phyloP scores from a whole-genome alignment of 2,797 vertebrate species.

The Myiothlypis coronata region DNA sequence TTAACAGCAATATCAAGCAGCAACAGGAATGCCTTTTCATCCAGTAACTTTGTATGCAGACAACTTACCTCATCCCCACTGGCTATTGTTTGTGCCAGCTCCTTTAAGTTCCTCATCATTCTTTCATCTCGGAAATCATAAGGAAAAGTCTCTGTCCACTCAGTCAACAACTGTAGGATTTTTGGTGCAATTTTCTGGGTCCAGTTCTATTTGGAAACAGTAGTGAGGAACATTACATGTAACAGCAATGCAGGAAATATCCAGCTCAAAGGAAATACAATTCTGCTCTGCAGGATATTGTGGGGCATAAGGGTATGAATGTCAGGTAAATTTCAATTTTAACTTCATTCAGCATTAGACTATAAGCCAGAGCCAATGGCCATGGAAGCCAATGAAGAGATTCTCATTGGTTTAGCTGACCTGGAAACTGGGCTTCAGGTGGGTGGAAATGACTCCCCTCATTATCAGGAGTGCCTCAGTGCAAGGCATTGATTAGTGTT shows the following conservation, averaged over 20 bases:
- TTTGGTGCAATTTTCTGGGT: slow-evolving; percentile 87
- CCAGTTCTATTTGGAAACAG: slow-evolving; percentile 74
- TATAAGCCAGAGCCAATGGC: neutral
- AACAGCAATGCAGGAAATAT: neutral
- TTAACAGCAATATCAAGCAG: neutral
- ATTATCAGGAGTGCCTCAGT: neutral
- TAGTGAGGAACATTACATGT: neutral
- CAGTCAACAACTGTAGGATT: slow-evolving; percentile 88
- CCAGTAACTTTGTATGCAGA: neutral
- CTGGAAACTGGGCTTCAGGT: neutral
- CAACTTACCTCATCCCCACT: slow-evolving; percentile 86
- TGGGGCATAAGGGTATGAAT: neutral
- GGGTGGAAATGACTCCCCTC: neutral
- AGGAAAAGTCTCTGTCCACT: slow-evolving; percentile 95
- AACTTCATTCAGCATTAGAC: neutral
- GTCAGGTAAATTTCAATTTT: neutral
- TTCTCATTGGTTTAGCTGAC: neutral
- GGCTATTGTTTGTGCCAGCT: slow-evolving; percentile 85
- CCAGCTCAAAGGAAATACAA: neutral
- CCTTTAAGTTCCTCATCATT: slow-evolving; percentile 92
- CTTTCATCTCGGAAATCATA: slow-evolving; percentile 94
- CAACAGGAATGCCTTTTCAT: neutral
- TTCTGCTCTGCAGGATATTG: neutral
- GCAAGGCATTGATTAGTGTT: neutral
- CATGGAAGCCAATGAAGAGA: neutral